These are phyloP conservation scores for Limulus polyphemus DNA, from an alignment of 2,888 invertebrate species.

Conservation along the genomic window DNA sequence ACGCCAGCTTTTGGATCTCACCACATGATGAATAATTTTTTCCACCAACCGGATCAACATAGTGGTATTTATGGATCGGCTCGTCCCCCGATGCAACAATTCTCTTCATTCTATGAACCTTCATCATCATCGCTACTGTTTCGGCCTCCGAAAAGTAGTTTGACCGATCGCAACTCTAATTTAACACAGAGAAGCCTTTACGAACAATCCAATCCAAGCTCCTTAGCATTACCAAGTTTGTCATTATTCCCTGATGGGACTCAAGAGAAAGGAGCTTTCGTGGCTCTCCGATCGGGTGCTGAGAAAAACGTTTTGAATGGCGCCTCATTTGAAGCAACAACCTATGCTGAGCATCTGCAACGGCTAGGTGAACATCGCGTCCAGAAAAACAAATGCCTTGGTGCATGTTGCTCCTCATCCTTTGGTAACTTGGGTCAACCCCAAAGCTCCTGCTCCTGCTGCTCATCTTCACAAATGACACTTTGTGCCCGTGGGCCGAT, in stretches of 20 bases:
- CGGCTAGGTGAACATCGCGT: conserved; percentile 13
- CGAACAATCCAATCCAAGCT: conserved; percentile 9
- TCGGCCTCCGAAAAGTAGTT: conserved; percentile 9
- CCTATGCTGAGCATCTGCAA: conserved; percentile 19
- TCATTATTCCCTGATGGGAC: conserved; percentile 15
- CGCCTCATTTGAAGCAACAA: conserved; percentile 10
- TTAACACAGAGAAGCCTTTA: conserved; percentile 12
- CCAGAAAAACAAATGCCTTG: conserved; percentile 13
- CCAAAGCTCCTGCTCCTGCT: conserved; percentile 16
- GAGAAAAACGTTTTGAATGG: conserved; percentile 14
- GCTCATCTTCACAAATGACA: conserved; percentile 16
- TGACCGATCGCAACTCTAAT: conserved; percentile 12
- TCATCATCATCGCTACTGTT: conserved; percentile 13
- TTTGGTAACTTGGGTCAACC: conserved; percentile 12
- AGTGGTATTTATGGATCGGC: conserved; percentile 11
- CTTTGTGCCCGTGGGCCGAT: conserved; percentile 19
- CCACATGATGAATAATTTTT: conserved; percentile 12
- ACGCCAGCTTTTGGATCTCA: conserved; percentile 13
- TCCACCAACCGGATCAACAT: conserved; percentile 18
- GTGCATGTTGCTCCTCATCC: conserved; percentile 13
- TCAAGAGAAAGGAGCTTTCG: conserved; percentile 19
- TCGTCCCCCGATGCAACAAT: conserved; percentile 5
- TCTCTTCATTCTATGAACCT: conserved; percentile 16
- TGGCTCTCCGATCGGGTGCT: conserved; percentile 9
- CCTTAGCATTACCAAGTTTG: conserved; percentile 19